Evolutionary conservation across 2,797 vertebrate species (phyloP).

Genomic region (Enteromius thamalakanensis): DNA sequence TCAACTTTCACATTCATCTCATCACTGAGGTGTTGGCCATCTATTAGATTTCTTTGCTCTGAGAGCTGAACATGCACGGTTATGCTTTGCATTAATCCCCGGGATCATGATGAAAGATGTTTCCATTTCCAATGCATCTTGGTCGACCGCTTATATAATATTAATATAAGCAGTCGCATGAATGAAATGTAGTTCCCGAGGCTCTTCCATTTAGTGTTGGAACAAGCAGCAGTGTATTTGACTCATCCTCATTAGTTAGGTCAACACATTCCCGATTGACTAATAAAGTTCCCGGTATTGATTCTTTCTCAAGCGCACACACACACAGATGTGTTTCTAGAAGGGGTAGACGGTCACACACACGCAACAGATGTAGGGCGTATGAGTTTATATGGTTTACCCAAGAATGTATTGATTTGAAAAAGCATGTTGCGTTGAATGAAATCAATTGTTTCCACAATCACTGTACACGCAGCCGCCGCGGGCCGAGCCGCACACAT

Average conservation of each 20-base stretch:
- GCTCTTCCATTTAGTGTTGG: conserved; percentile 5
- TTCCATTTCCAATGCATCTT: not conserved
- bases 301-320: conserved; percentile 27
- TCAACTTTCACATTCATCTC: not conserved
- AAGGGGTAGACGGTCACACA: not conserved
- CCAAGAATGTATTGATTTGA: not conserved
- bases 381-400: not conserved
- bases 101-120: not conserved
- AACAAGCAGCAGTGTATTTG: conserved; percentile 32
- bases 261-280: conserved; percentile 68
- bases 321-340: conserved; percentile 2
- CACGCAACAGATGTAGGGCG: not conserved
- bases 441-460: conserved; percentile 40
- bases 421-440: conserved; percentile 15
- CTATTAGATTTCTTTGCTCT: not conserved
- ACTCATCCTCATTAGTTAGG: conserved; percentile 38
- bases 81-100: not conserved
- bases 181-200: not conserved
- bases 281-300: conserved; percentile 58
- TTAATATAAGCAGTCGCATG: conserved; percentile 23
- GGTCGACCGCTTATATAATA: conserved; percentile 25
- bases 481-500: not conserved
- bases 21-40: not conserved
- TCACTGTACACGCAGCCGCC: not conserved
- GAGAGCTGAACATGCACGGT: not conserved